Conservation (phyloP, 2,113 vertebrate genomes). For the Corythaeola cristata region DNA sequence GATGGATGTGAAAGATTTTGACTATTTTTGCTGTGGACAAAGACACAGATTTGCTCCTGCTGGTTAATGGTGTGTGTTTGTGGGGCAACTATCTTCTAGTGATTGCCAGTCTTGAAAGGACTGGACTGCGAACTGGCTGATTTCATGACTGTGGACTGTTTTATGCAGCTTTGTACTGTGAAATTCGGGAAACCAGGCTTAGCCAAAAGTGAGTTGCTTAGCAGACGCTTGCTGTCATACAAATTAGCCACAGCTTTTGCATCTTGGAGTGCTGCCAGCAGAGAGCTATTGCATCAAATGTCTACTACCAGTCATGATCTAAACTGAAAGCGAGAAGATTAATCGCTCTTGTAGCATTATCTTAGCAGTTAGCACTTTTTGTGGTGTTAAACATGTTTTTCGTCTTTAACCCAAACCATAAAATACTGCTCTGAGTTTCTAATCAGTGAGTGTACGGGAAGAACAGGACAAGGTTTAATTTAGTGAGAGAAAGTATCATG, state of each 20-base stretch:
- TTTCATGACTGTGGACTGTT: not conserved
- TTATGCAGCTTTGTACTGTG: not conserved
- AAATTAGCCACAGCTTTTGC: slow-evolving; percentile 55
- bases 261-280: slow-evolving; percentile 31
- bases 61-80: not conserved
- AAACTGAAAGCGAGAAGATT: slow-evolving; percentile 12
- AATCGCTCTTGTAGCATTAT: not conserved
- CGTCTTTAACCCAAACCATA: not conserved
- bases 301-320: slow-evolving; percentile 25
- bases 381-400: not conserved
- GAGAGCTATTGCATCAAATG: slow-evolving; percentile 16
- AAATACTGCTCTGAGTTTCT: not conserved
- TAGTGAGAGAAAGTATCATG: not conserved
- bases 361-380: not conserved
- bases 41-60: not conserved
- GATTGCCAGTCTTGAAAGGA: not conserved
- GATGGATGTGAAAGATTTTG: not conserved
- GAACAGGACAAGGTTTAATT: not conserved
- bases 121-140: not conserved
- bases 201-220: slow-evolving; percentile 28
- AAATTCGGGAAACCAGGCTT: slow-evolving; percentile 23
- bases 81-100: not conserved
- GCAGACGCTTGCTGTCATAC: slow-evolving; percentile 52
- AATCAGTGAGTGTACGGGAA: not conserved
- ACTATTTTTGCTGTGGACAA: not conserved